Evolutionary conservation across 2,888 invertebrate species (phyloP), one percentile per base, ranked within the genome.

Genomic region (Fragum whitleyi): DNA sequence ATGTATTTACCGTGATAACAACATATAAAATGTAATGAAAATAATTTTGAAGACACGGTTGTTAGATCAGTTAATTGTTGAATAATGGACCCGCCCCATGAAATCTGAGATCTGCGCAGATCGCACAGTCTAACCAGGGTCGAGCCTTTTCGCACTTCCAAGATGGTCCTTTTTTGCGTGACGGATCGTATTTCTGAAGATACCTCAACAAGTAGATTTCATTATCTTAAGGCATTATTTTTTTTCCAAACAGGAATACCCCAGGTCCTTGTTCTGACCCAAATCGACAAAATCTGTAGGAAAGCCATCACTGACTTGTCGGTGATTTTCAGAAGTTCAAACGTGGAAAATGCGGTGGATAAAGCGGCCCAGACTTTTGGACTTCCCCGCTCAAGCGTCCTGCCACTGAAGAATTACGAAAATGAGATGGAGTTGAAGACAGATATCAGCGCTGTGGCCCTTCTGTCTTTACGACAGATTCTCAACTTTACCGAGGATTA

Each of bases 351-450:
- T 14, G 55, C 59, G n/a, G 83, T 85, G 1, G 78, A 78, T 1
- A 77, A 81, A 55, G 78, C 72, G 29, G 42, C 85, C 14, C 51
- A 79, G 21, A 59, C 79, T 19, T 65, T 87, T 39, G 85, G 85
- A 1, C 42, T 87, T n/a, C 87, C 87, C 3, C 72, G 83, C 26
- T 59, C 57, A n/a, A 75, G 80, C 55, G 76, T 87, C 19, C 70
- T 83, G 14, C 85, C 83, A 16, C 51, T 87, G 42, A 85, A 80
- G 78, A 87, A 87, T 55, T 87, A 87, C 71, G 83, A 83, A 59
- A 77, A 76, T 21, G 87, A 87, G 59, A 57, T 71, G n/a, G 74
- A 78, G n/a, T 57, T 85, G 14, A 80, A 81, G 26, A 62, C 39
- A 6, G 74, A 65, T 6, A 69, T 83, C 42, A 79, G 77, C 70